These are phyloP conservation scores for Apistogramma diplotaenia DNA, from an alignment of 2,113 vertebrate genomes.

Conservation along the genomic window DNA sequence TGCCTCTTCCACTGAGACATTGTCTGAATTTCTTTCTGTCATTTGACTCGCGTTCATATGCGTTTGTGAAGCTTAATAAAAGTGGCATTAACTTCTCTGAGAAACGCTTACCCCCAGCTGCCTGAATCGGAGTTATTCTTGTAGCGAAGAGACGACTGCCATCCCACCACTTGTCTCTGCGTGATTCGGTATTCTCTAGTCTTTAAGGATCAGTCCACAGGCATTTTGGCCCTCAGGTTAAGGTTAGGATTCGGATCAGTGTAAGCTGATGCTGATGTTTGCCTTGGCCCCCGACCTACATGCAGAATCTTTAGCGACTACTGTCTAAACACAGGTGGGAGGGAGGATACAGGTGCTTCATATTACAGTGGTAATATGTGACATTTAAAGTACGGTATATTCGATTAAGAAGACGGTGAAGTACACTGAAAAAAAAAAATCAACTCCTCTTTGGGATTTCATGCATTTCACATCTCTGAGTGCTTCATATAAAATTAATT, in stretches of 20 bases:
- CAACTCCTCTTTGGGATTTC: too few relatives aligned
- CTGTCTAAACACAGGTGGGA: slow-evolving; percentile 45
- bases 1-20: background rate
- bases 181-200: slow-evolving; percentile 19
- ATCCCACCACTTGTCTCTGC: background rate
- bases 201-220: slow-evolving; percentile 28
- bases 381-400: background rate
- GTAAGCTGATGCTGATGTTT: slow-evolving; percentile 57
- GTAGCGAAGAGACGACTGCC: background rate
- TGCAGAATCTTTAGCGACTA: slow-evolving; percentile 20
- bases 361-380: background rate
- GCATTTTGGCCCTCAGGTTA: slow-evolving; percentile 33
- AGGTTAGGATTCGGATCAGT: slow-evolving; percentile 51
- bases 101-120: background rate
- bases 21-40: background rate
- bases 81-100: background rate
- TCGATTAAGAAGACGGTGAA: background rate
- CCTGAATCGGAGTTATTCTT: slow-evolving; percentile 7
- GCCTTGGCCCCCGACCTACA: slow-evolving; percentile 48
- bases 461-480: background rate
- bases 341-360: background rate
- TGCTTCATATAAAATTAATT: background rate
- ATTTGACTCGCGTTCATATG: background rate
- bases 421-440: background rate
- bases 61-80: background rate